phyloP scores from a whole-genome alignment of 1,140 invertebrate genomes.

The Battus philenor region DNA sequence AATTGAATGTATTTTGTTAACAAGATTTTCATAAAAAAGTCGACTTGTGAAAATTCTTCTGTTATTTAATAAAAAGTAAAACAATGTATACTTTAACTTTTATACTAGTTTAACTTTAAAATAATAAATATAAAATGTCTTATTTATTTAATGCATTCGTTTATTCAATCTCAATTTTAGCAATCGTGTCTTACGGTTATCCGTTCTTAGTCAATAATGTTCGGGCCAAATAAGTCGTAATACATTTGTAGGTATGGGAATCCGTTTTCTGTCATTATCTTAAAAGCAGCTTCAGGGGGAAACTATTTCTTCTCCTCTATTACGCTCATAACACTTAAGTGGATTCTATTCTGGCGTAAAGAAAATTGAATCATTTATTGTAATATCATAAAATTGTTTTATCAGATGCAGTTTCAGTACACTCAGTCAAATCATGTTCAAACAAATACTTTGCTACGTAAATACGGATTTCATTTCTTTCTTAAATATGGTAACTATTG shows the following conservation, averaged over 20 bases:
- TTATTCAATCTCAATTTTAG: conserved; percentile 13
- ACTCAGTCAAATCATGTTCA: no score
- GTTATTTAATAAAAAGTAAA: no score
- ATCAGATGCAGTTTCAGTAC: conserved; percentile 63
- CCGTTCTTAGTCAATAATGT: conserved; percentile 11
- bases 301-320: conserved; percentile 69
- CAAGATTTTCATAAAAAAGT: no score
- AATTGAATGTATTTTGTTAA: no score
- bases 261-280: conserved; percentile 69
- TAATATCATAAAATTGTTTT: conserved; percentile 63
- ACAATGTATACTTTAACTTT: no score
- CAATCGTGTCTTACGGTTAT: conserved; percentile 14
- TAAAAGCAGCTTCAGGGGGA: conserved; percentile 71
- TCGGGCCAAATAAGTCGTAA: conserved; percentile 12
- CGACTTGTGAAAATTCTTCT: no score
- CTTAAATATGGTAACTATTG: no score
- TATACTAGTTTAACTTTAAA: no score
- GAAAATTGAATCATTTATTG: conserved; percentile 74
- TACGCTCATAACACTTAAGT: conserved; percentile 74
- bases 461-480: no score
- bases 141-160: conserved; percentile 9
- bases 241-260: conserved; percentile 27
- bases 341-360: conserved; percentile 67
- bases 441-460: no score
- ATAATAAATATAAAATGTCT: no score